Evolutionary conservation across 2,888 invertebrate species (phyloP), one percentile per base, ranked within the genome.

Genomic region (Diloba caeruleocephala): DNA sequence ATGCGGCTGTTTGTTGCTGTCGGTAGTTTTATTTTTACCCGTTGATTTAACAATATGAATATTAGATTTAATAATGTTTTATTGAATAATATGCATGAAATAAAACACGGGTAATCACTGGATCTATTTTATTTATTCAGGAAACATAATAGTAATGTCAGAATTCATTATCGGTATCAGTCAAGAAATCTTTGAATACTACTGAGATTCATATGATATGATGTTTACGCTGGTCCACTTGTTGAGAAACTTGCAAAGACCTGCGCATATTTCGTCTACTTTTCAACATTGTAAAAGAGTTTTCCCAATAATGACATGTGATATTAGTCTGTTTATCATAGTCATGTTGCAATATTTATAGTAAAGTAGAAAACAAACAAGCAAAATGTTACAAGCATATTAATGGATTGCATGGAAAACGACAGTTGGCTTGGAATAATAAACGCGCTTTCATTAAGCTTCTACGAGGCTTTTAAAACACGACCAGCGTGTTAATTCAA

Each of bases 41-140:
- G n/a, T n/a, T n/a, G n/a, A n/a, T n/a, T n/a, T n/a, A n/a, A n/a
- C n/a, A n/a, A n/a, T n/a, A n/a, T n/a, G n/a, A n/a, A n/a, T n/a
- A n/a, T n/a, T n/a, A n/a, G n/a, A n/a, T n/a, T n/a, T n/a, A n/a
- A n/a, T n/a, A n/a, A n/a, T n/a, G n/a, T n/a, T 9, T 3, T 3
- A 25, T 1, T 25, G 6, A n/a, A 9, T 17, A 28, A 17, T 10
- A 17, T 23, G 13, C 7, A 19, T 9, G 8, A 34, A 45, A 41
- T 17, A 44, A 62, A 56, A 54, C 17, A 12, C 10, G 5, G 5
- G 17, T 8, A 17, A 25, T 46, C 65, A 67, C 71, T 70, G 59
- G 65, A 43, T 39, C 8, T 19, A 25, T 41, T 69, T 51, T 61
- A 56, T 68, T 54, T 48, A 52, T 37, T 59, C 21, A 15, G 12